Percentiles rank a stretch among this genome's conserved stretches.
Conservation (phyloP, 1,140 invertebrate species). For the Procambarus clarkii region DNA sequence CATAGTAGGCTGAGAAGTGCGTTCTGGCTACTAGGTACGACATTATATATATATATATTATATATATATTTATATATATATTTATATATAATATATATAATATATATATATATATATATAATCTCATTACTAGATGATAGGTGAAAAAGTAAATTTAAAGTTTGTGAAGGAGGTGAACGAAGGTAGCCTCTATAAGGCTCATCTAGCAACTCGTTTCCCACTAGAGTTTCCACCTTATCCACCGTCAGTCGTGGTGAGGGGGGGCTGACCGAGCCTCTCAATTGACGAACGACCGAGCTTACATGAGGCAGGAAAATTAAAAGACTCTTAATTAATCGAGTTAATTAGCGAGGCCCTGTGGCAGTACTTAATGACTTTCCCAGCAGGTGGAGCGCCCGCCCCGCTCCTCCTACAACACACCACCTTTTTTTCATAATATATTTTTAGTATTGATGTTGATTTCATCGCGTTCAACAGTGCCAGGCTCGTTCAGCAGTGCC, state of each 20-base stretch:
- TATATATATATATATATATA: no score
- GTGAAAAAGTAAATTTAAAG: no score
- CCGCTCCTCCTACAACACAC: background rate
- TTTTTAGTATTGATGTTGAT: no score
- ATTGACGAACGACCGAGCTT: conserved; percentile 63
- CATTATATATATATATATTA: no score
- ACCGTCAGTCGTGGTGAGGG: background rate
- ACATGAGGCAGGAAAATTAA: conserved; percentile 67
- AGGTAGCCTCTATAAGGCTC: background rate
- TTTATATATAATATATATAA: no score
- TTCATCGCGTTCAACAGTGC: no score
- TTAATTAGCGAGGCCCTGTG: conserved; percentile 66
- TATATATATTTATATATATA: no score
- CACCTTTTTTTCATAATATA: background rate
- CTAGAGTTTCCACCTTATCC: conserved; percentile 25
- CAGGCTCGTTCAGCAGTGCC: no score
- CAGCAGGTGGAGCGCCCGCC: conserved; percentile 30
- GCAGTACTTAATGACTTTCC: conserved; percentile 66
- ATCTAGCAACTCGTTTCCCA: background rate
- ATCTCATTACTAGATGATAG: no score
- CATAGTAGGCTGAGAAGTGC: no score
- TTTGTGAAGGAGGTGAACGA: no score
- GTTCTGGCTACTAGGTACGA: no score
- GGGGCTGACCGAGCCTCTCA: conserved; percentile 32
- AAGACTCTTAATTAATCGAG: conserved; percentile 68